Base-by-base conservation (phyloP, 2,888 invertebrate genomes). In the Latrodectus hesperus region DNA sequence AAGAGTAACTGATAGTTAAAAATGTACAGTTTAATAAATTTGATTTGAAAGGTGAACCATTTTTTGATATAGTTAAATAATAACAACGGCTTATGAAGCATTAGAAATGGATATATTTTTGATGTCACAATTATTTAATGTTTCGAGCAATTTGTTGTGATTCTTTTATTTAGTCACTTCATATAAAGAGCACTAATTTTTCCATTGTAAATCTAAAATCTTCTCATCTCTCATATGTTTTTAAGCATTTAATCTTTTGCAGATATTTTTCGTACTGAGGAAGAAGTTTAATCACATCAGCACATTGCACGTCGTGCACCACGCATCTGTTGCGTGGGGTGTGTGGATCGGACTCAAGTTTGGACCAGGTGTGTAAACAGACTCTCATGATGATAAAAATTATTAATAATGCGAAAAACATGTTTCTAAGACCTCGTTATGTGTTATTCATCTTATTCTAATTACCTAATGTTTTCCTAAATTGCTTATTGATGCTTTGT, bases 291-390 rank as follows among this genome's bases (percentile, higher is more conserved):
- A 91, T 87, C 93, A 93, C 87, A 92, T 93, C 65, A 91, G 92
- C 8, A 92, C 92, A 79, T 91, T 93, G 12, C 93, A 93, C 90
- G 93, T 93, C 51, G 92, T 93, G 88, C 93, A 93, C 90, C 93
- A 93, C 90, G 91, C 92, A 49, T 91, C 93, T 60, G 93, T 93
- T 91, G 92, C 93, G 4, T 89, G 92, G 84, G 92, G 92, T 11
- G 92, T 93, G 91, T 93, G 93, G 92, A 92, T 92, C 89, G 93
- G 92, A 11, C 92, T 90, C 38, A 90, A 90, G 64, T 90, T 90
- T 74, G 90, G 90, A 71, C 72, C 90, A 91, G 92, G 89, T 89
- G 82, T 17, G 16, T 52, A 38, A 38, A 38, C 38, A 38, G 4
- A 38, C 4, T 38, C 4, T 6, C 4, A 38, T 38, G 38, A 4